Conservation (phyloP, 2,888 invertebrate genomes). For the Dendrolimus houi region DNA sequence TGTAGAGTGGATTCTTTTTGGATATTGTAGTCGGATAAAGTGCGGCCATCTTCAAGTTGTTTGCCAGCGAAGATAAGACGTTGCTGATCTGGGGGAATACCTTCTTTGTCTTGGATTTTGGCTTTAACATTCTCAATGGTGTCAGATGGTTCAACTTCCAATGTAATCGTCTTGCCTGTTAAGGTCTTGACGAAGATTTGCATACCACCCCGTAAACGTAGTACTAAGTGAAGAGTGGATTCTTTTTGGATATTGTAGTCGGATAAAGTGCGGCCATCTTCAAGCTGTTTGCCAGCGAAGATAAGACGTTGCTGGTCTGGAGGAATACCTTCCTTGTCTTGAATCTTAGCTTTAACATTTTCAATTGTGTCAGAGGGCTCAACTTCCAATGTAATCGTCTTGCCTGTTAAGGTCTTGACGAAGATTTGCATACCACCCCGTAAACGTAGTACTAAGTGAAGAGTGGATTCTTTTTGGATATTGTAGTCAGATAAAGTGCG, state of each 20-base stretch:
- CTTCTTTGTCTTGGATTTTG: conserved; percentile 28
- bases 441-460: conserved; percentile 22
- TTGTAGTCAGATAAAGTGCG: conserved; percentile 27
- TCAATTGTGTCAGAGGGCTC: conserved; percentile 29
- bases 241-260: conserved; percentile 33
- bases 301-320: conserved; percentile 29
- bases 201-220: conserved; percentile 30
- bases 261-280: conserved; percentile 24
- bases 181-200: conserved; percentile 28
- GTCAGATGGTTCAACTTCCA: conserved; percentile 25
- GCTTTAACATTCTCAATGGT: conserved; percentile 30
- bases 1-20: conserved; percentile 28
- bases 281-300: conserved; percentile 28
- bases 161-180: conserved; percentile 27
- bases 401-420: conserved; percentile 25
- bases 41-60: conserved; percentile 26
- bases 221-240: conserved; percentile 22
- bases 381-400: conserved; percentile 24
- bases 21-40: conserved; percentile 24
- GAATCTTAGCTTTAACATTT: conserved; percentile 28
- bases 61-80: conserved; percentile 27
- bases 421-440: conserved; percentile 31
- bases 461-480: conserved; percentile 26
- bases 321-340: conserved; percentile 29
- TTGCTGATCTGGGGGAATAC: conserved; percentile 28